Conservation (phyloP, 2,113 vertebrate genomes). For the Sander lucioperca region DNA sequence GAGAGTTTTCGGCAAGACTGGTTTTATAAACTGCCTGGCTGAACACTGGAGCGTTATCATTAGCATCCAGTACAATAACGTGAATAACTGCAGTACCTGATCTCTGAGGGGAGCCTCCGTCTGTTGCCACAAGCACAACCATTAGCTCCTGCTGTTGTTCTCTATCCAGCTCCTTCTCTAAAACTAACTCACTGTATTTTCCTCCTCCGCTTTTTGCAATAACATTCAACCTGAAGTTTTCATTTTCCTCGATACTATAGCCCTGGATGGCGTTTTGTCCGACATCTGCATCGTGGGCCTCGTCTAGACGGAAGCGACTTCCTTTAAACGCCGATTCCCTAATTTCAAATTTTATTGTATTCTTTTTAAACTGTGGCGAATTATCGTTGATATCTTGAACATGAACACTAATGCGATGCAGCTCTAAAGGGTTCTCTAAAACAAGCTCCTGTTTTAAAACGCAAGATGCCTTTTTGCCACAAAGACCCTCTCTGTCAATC, state of each 20-base stretch:
- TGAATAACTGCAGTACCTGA: conserved; percentile 76
- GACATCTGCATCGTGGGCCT: conserved; percentile 75
- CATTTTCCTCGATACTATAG: conserved; percentile 67
- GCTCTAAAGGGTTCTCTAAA: conserved; percentile 63
- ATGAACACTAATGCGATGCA: conserved; percentile 68
- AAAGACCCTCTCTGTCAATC: conserved; percentile 84
- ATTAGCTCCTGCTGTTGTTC: conserved; percentile 61
- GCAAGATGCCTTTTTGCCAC: conserved; percentile 73
- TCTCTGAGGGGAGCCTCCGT: conserved; percentile 76
- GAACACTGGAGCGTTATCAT: conserved; percentile 82
- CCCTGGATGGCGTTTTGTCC: conserved; percentile 72
- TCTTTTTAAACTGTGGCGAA: conserved; percentile 72
- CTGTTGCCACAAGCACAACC: conserved; percentile 59
- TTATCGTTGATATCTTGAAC: conserved; percentile 87
- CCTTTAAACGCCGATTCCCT: background rate
- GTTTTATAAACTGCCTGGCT: conserved; percentile 17
- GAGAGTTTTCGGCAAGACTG: conserved; percentile 26
- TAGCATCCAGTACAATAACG: conserved; percentile 83
- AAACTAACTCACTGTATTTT: conserved; percentile 68
- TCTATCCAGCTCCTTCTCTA: conserved; percentile 70
- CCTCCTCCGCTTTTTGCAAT: conserved; percentile 59
- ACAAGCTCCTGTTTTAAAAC: conserved; percentile 82
- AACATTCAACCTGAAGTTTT: conserved; percentile 66
- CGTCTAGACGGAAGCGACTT: background rate
- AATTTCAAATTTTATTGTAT: conserved; percentile 20